Conservation (phyloP, 2,888 invertebrate genomes). For the Crematogaster levior region DNA sequence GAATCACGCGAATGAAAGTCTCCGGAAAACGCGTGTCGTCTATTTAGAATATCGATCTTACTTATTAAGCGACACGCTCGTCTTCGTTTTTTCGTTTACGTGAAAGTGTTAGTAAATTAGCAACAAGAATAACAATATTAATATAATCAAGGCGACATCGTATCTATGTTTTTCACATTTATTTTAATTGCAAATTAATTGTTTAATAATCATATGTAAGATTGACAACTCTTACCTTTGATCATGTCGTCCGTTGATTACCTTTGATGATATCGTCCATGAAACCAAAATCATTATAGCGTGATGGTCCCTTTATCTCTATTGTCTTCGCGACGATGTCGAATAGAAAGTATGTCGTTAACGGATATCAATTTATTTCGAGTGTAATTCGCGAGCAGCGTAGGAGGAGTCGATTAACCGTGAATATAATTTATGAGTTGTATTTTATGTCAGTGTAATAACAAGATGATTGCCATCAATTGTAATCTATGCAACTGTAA, state of each 20-base stretch:
- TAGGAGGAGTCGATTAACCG: conserved; percentile 9
- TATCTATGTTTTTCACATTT: neutral
- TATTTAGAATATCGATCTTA: conserved; percentile 56
- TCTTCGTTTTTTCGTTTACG: conserved; percentile 50
- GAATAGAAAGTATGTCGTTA: conserved; percentile 64
- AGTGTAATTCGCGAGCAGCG: conserved; percentile 16
- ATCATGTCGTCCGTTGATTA: conserved; percentile 5
- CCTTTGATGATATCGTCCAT: too few species aligned
- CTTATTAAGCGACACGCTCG: conserved; percentile 1
- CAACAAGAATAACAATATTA: neutral
- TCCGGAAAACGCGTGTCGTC: conserved; percentile 34
- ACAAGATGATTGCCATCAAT: conserved; percentile 53
- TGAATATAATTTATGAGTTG: conserved; percentile 23
- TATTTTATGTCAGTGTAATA: conserved; percentile 44
- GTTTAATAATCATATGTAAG: neutral
- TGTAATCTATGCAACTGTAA: conserved; percentile 22
- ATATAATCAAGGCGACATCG: neutral
- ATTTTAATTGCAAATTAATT: neutral
- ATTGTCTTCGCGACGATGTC: conserved; percentile 16
- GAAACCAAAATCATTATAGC: conserved; percentile 1
- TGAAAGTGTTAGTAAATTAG: too few species aligned
- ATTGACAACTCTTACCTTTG: neutral
- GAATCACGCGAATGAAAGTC: conserved; percentile 66
- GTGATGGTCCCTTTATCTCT: neutral
- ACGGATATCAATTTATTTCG: conserved; percentile 24